These are phyloP conservation scores for Tethea ocularis DNA, from an alignment of 2,888 invertebrate genomes.

Conservation along the genomic window DNA sequence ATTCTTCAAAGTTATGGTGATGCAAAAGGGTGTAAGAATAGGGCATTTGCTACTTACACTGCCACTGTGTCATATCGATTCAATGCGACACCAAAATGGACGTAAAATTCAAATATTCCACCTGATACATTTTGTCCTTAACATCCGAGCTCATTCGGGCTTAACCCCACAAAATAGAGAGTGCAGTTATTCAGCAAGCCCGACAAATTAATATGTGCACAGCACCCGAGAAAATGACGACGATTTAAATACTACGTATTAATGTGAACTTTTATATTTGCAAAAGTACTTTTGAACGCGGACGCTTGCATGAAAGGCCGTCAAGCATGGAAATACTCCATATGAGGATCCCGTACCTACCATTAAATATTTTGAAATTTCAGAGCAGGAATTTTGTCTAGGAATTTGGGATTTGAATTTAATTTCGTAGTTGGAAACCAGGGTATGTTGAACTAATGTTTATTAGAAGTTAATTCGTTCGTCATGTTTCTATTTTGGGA, in stretches of 20 bases:
- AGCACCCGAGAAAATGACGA: conserved; percentile 25
- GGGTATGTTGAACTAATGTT: background rate
- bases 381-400: conserved; percentile 20
- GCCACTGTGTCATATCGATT: background rate
- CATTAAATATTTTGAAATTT: conserved; percentile 36
- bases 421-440: background rate
- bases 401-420: conserved; percentile 9
- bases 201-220: conserved; percentile 4
- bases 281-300: conserved; percentile 30
- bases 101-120: background rate
- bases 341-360: conserved; percentile 30
- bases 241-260: conserved; percentile 23
- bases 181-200: background rate
- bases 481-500: background rate
- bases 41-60: background rate
- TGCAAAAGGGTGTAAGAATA: too few relatives aligned
- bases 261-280: conserved; percentile 44
- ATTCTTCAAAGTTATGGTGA: too few relatives aligned
- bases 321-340: conserved; percentile 40
- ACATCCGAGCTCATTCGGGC: background rate
- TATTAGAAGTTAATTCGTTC: background rate
- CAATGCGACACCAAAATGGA: background rate
- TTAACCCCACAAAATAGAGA: background rate
- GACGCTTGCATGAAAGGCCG: conserved; percentile 34
- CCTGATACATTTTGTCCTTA: background rate